Base-by-base conservation (phyloP, 37 sponge, comb jelly and placozoan genomes). In the Axinella damicornis region DNA sequence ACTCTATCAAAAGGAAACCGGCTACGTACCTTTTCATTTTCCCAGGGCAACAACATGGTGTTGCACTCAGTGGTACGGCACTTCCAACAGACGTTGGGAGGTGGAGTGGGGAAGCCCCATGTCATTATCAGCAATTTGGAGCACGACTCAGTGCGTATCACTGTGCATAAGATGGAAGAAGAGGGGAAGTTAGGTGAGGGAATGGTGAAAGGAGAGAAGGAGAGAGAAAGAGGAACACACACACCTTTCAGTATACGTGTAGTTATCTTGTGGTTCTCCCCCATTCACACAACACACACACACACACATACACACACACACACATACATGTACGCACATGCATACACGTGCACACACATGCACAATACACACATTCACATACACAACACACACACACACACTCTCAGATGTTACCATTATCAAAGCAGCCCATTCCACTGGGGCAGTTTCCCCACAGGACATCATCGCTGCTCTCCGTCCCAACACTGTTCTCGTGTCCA, bases 121-220 rank as follows among this genome's bases (percentile, higher is more conserved):
- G 67, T 97, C 0, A 79, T 97, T 34, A 90, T 74, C 71, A 81
- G 78, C 41, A 87, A 80, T 53, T 55, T 97, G 30, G 98, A 97
- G 76, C 98, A 97, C 71, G 84, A 71, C 58, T 97, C 95, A 24
- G 89, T 97, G 24, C 41, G 27, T 18, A 35, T 74, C 13, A 53
- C 71, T 14, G 87, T 81, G 0, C 63, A 64, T 60, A 61, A 81
- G 19, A 41, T 97, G 75, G 69, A 62, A 31, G 57, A 77, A 35
- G 53, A 87, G n/a, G 91, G 89, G 0, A 37, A 39, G 18, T 79
- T 90, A n/a, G 87, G 91, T 92, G 59, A 60, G 68, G 22, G 40
- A 27, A 60, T 58, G 32, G 40, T 2, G 46, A 46, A 46, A 46
- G 46, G 31, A 38, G 37, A 12, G 71, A 36, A 12, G 16, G 71